Evolutionary conservation across 2,797 vertebrate genomes (phyloP), one percentile per base, ranked within the genome.

Genomic region (Cuniculus paca): DNA sequence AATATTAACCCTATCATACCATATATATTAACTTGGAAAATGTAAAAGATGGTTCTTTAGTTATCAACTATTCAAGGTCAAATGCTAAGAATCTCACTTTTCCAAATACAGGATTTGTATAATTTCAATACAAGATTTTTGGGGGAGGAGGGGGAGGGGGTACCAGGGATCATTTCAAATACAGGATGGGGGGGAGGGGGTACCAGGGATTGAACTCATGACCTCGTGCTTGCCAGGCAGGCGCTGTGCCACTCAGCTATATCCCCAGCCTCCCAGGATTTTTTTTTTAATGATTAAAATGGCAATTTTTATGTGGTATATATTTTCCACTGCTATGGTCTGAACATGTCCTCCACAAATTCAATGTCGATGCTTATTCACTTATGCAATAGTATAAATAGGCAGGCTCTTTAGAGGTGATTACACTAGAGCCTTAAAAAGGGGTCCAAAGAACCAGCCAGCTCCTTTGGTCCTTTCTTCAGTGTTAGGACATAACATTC

Each of bases 21-120:
- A 82, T 17, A 60, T 80, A 63, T 48, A 91, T 70, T 77, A 95
- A 88, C 48, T 80, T 91, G 50, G 56, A 88, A 61, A 95, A 79
- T 84, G 12, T 31, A 88, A 95, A 65, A 93, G 14, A 90, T 28
- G 92, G 19, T 45, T 28, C 80, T 20, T 92, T 63, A 93, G 61
- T 72, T 85, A 88, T 88, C 74, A 88, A 91, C 90, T 83, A 89
- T n/a, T 17, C 31, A 88, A 87, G 34, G 39, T 86, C 26, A 90
- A 90, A 95, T 80, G 56, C 61, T 87, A 97, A 88, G 48, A 80
- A 88, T 81, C 9, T 50, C 12, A 81, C 14, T 91, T 96, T 14
- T 81, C 54, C 34, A n/a, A n/a, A n/a, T n/a, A n/a, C n/a, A n/a
- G n/a, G n/a, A n/a, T n/a, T n/a, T n/a, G n/a, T n/a, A n/a, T n/a